phyloP scores from a whole-genome alignment of 2,113 vertebrate species.

The Sinocyclocheilus anshuiensis region DNA sequence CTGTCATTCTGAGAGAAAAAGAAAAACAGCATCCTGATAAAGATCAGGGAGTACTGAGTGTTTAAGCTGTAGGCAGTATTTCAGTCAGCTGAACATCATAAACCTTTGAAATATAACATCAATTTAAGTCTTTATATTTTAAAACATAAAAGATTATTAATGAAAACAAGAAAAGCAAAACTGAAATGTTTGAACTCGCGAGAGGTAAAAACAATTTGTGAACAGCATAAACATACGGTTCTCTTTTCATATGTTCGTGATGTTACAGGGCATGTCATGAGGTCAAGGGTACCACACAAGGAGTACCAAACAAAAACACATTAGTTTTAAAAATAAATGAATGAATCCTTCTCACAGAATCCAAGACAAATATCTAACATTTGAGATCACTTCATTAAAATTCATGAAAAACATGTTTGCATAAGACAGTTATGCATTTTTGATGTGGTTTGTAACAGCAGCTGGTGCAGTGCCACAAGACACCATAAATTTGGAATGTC shows the following conservation, averaged over 20 bases:
- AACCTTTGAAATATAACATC: background rate
- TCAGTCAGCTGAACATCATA: background rate
- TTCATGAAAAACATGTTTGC: background rate
- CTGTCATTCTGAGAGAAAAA: background rate
- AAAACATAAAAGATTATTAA: background rate
- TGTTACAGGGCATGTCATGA: background rate
- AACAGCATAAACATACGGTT: background rate
- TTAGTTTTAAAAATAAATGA: background rate
- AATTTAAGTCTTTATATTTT: background rate
- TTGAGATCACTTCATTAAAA: background rate
- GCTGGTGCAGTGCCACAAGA: background rate
- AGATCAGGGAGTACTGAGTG: background rate
- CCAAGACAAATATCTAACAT: constrained; percentile 6
- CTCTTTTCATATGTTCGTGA: background rate
- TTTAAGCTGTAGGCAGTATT: background rate
- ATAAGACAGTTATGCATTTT: background rate
- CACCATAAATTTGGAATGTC: background rate
- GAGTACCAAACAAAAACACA: background rate
- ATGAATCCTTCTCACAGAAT: background rate
- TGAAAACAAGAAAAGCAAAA: background rate
- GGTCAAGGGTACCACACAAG: background rate
- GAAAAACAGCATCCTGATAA: background rate
- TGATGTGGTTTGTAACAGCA: background rate
- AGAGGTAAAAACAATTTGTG: background rate
- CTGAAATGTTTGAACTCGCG: background rate